Conservation (phyloP, 2,888 invertebrate species). For the Drosophila helvetica region DNA sequence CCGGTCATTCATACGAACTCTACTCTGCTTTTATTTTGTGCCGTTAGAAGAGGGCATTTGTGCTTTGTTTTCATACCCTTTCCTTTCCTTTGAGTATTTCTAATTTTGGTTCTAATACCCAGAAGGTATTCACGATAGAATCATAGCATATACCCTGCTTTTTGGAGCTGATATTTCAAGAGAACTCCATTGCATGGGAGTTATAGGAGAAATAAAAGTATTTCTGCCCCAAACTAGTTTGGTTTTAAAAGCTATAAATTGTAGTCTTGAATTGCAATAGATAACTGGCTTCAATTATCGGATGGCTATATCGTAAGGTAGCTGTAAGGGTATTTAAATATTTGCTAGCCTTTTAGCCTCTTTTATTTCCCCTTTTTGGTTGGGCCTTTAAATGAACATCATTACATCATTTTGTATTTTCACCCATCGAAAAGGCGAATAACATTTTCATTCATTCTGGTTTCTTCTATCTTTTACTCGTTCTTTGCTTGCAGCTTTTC, state of each 20-base stretch:
- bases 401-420: slow-evolving; percentile 77
- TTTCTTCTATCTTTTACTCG: slow-evolving; percentile 6
- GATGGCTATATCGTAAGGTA: background rate
- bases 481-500: slow-evolving; percentile 53
- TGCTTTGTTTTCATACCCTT: slow-evolving; percentile 30
- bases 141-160: no score
- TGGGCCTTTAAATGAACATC: slow-evolving; percentile 68
- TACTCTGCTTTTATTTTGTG: slow-evolving; percentile 58
- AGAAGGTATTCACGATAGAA: no score
- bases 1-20: slow-evolving; percentile 58
- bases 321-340: background rate
- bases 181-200: no score
- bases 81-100: slow-evolving; percentile 17
- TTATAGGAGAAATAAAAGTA: background rate
- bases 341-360: slow-evolving; percentile 7
- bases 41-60: slow-evolving; percentile 62
- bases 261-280: background rate
- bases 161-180: background rate
- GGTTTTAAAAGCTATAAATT: no score
- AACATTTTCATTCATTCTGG: slow-evolving; percentile 64
- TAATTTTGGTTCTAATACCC: slow-evolving; percentile 8
- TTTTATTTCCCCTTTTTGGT: slow-evolving; percentile 30
- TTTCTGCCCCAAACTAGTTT: no score
- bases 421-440: slow-evolving; percentile 62
- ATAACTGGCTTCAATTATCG: background rate